Evolutionary conservation across 2,888 invertebrate species (phyloP).

Genomic region (Aquatica leii): DNA sequence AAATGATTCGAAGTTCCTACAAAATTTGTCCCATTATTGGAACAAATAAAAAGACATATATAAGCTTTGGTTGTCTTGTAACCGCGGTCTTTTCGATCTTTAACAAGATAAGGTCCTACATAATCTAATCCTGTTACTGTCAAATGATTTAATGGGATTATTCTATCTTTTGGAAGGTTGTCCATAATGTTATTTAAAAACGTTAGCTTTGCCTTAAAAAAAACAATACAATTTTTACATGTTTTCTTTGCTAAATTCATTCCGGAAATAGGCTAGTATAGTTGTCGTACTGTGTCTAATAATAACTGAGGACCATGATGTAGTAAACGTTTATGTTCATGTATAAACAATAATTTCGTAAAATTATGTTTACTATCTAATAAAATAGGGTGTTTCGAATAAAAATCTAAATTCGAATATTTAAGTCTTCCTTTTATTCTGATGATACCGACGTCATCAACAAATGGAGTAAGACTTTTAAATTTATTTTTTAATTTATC

Average conservation of each 20-base stretch:
- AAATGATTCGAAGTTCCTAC: no score
- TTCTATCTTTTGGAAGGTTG: no score
- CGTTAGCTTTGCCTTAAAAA: no score
- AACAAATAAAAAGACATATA: slow-evolving; percentile 43
- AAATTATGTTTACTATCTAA: slow-evolving; percentile 28
- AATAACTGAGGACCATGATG: slow-evolving; percentile 32
- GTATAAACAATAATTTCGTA: slow-evolving; percentile 25
- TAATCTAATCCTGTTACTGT: slow-evolving; percentile 32
- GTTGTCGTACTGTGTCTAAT: slow-evolving; percentile 23
- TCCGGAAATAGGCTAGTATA: no score
- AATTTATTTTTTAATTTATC: not conserved
- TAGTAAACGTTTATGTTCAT: slow-evolving; percentile 28
- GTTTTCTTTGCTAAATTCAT: no score
- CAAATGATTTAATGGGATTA: no score
- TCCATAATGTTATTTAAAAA: no score
- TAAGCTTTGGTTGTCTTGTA: slow-evolving; percentile 39
- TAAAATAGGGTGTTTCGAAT: slow-evolving; percentile 26
- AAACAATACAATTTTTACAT: no score
- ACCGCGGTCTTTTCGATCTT: slow-evolving; percentile 40
- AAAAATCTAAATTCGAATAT: slow-evolving; percentile 11
- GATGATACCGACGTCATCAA: slow-evolving; percentile 15
- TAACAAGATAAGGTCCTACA: slow-evolving; percentile 44
- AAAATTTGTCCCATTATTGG: no score
- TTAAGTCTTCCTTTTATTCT: slow-evolving; percentile 27
- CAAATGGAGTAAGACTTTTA: slow-evolving; percentile 20